Evolutionary conservation across 1,140 invertebrate genomes (phyloP).

Genomic region (Magallana ariakensis): DNA sequence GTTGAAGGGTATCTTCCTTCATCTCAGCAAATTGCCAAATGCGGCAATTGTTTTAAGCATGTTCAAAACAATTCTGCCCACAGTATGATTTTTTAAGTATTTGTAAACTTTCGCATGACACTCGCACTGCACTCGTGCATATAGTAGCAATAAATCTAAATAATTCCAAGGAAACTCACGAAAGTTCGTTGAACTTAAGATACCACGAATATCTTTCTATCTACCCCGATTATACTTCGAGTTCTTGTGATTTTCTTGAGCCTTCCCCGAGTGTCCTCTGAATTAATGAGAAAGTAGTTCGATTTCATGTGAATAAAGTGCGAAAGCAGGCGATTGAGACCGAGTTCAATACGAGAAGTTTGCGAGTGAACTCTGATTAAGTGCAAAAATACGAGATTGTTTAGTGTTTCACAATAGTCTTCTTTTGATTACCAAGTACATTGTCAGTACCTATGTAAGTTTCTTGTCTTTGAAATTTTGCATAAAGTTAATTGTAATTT

Average conservation of each 20-base stretch:
- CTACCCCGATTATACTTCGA: neutral
- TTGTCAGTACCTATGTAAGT: too few relatives aligned
- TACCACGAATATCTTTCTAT: neutral
- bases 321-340: neutral
- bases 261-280: too few relatives aligned
- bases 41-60: too few relatives aligned
- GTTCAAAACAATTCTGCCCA: neutral
- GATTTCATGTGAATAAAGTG: neutral
- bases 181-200: neutral
- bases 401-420: too few relatives aligned
- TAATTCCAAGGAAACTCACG: neutral
- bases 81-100: neutral
- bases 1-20: too few relatives aligned
- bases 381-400: too few relatives aligned
- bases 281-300: too few relatives aligned
- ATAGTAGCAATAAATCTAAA: neutral
- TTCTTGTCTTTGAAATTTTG: too few relatives aligned
- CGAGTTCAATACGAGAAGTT: neutral
- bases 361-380: neutral
- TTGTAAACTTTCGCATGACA: neutral
- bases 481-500: too few relatives aligned
- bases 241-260: neutral
- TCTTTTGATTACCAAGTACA: too few relatives aligned
- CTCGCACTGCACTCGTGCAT: neutral
- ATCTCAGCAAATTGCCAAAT: too few relatives aligned